phyloP scores from a whole-genome alignment of 2,797 vertebrate genomes.

The Enteromius fasciolatus region DNA sequence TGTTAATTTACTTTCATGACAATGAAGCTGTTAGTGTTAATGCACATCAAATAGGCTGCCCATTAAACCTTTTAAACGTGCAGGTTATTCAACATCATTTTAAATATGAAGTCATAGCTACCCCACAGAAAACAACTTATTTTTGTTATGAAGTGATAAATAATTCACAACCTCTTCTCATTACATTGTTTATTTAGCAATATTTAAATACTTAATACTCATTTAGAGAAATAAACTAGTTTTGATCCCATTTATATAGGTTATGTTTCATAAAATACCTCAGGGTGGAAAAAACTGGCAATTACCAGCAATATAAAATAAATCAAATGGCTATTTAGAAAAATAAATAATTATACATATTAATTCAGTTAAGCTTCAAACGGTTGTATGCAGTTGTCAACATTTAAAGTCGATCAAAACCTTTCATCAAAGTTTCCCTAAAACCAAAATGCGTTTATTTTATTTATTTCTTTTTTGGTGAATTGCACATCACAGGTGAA shows the following conservation, averaged over 20 bases:
- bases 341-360: too few species aligned
- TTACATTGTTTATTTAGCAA: neutral
- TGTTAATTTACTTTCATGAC: neutral
- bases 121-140: neutral
- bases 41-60: neutral
- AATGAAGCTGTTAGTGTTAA: neutral
- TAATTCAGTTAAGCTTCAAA: neutral
- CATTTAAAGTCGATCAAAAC: too few species aligned
- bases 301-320: neutral
- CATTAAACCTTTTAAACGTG: neutral
- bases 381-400: too few species aligned
- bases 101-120: neutral
- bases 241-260: neutral
- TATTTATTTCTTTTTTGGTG: too few species aligned
- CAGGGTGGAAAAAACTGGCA: neutral
- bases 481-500: conserved; percentile 1
- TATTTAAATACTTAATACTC: neutral
- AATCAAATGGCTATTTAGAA: neutral
- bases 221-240: neutral
- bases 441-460: too few species aligned
- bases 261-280: neutral
- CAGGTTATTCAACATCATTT: neutral
- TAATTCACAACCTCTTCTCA: neutral
- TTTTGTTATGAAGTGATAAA: neutral
- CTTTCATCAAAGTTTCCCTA: too few species aligned